These are phyloP conservation scores for Ctenodactylus gundi DNA, from an alignment of 2,113 vertebrate species.

Conservation along the genomic window DNA sequence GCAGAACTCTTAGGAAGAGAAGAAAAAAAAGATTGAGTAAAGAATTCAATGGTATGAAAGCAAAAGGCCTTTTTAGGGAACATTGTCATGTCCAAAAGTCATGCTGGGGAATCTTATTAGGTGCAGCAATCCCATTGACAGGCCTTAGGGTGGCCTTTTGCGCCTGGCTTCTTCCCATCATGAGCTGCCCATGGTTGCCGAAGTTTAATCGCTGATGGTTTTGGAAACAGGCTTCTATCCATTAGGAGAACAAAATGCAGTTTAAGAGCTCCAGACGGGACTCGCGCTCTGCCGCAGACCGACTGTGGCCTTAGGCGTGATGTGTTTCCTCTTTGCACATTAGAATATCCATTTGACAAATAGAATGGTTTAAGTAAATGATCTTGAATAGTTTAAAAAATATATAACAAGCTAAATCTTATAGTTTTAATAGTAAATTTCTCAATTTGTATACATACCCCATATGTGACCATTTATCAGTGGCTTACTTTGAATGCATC, in stretches of 20 bases:
- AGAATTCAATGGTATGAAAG: background rate
- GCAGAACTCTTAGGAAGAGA: background rate
- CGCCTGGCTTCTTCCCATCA: background rate
- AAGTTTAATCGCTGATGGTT: background rate
- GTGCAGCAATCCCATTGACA: background rate
- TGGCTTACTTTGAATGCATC: background rate
- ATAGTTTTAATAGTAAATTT: constrained; percentile 4
- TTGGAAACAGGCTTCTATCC: background rate
- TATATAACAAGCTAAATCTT: background rate
- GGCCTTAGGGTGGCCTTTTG: background rate
- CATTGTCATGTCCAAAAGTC: background rate
- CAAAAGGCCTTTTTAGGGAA: background rate
- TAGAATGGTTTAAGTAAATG: background rate
- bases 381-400: background rate
- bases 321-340: background rate
- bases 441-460: background rate
- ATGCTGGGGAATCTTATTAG: background rate
- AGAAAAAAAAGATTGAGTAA: background rate
- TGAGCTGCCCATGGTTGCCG: background rate
- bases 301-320: background rate
- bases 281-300: background rate
- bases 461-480: background rate
- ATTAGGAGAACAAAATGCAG: constrained; percentile 7
- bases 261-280: background rate
- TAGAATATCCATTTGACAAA: constrained; percentile 1